Evolutionary conservation across 1,140 invertebrate genomes (phyloP), one percentile per base, ranked within the genome.

Genomic region (Brachionus sp.): DNA sequence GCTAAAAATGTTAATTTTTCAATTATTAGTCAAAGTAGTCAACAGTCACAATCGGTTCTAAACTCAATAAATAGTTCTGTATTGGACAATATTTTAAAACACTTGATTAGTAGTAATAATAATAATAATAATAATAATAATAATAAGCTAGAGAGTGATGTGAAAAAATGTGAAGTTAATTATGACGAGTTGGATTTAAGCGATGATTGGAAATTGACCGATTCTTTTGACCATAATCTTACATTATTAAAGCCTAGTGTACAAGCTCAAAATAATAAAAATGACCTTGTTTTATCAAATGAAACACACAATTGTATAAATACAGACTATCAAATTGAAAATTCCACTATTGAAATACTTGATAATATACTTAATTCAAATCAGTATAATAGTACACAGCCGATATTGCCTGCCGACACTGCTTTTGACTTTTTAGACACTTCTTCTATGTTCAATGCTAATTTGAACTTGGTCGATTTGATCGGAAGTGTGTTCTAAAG

Each of bases 401-500:
- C 25, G 3, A 33, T 33, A 5, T 66, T 25, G 29, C 5, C 35
- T 7, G 37, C 7, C 10, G 66, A 70, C 1, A 33, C 16, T 23
- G n/a, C 13, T 5, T 70, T 70, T 42, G 66, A 70, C n/a, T 70
- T 70, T 33, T 33, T 70, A 4, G 66, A 70, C n/a, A 70, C 66
- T 3, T 19, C 33, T 3, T 70, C 66, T 1, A 70, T 70, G 66
- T 70, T 70, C 37, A 70, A 39, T 70, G 29, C 33, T 2, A 70
- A 70, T 70, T 70, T 70, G 35, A 70, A 70, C 19, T 16, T 70
- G 16, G 66, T 70, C 35, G 66, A 70, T 70, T 70, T 70, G 33
- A 70, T 70, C 13, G 66, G 66, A n/a, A 70, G 66, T 70, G 66
- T 70, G 4, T 70, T 70, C 37, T 70, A 70, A 70, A 39, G 16